phyloP scores from a whole-genome alignment of 2,888 invertebrate species.

The Eupsilia transversa region DNA sequence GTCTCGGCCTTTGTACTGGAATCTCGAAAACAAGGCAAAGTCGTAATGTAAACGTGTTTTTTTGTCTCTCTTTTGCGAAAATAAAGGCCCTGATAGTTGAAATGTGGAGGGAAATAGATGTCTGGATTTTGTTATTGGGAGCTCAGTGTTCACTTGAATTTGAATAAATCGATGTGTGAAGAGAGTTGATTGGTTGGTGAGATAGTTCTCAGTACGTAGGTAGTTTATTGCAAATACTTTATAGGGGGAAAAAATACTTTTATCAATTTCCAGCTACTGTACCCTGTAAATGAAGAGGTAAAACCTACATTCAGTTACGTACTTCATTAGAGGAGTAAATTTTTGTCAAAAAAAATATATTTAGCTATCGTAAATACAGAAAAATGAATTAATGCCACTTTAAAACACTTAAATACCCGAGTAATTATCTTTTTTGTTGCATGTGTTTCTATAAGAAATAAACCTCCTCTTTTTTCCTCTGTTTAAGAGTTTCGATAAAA shows the following conservation, averaged over 20 bases:
- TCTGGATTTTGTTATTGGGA: background rate
- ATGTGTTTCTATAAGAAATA: no score
- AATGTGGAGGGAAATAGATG: slow-evolving; percentile 27
- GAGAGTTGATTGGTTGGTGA: slow-evolving; percentile 1
- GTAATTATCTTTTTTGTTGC: no score
- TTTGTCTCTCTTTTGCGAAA: slow-evolving; percentile 39
- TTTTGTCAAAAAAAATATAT: no score
- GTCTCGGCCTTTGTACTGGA: slow-evolving; percentile 54
- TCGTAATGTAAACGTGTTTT: slow-evolving; percentile 47
- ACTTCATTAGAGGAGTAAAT: background rate
- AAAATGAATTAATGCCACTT: no score
- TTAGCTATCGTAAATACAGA: no score
- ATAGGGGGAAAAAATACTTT: background rate
- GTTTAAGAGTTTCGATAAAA: no score
- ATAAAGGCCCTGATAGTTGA: slow-evolving; percentile 39
- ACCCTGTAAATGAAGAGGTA: no score
- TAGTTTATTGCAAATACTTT: background rate
- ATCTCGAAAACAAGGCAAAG: slow-evolving; percentile 55
- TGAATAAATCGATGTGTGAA: slow-evolving; percentile 12
- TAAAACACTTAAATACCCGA: no score
- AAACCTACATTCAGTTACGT: no score
- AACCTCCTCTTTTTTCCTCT: no score
- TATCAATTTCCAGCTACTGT: background rate
- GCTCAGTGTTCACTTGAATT: slow-evolving; percentile 13
- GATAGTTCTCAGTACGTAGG: background rate